These are phyloP conservation scores for Melopsittacus undulatus DNA, from an alignment of 2,797 vertebrate species.

Conservation along the genomic window DNA sequence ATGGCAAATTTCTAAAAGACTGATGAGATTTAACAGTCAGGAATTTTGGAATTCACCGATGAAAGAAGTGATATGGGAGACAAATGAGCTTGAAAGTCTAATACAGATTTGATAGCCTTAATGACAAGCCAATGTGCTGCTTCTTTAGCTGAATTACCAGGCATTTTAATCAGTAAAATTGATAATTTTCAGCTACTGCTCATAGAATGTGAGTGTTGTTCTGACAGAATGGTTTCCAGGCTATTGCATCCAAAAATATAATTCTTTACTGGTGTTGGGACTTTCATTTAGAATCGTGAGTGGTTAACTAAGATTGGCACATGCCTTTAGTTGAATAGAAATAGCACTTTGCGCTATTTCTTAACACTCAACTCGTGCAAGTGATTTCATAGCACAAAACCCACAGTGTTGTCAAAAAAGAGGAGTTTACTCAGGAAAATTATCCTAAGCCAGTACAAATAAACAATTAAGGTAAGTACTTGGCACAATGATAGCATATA, in stretches of 20 bases:
- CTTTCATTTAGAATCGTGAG: not conserved
- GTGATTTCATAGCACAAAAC: not conserved
- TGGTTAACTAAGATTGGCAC: not conserved
- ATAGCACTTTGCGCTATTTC: not conserved
- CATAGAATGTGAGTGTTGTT: not conserved
- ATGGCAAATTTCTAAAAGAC: not conserved
- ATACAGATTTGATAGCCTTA: not conserved
- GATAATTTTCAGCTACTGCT: not conserved
- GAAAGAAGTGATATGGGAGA: not conserved
- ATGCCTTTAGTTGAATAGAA: not conserved
- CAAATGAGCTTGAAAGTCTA: not conserved
- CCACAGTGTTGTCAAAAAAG: not conserved
- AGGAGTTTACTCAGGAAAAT: not conserved
- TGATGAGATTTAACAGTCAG: not conserved
- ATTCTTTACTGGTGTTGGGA: not conserved
- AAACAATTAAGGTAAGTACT: not conserved
- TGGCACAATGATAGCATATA: not conserved
- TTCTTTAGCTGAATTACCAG: not conserved
- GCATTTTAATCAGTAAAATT: not conserved
- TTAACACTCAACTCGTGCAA: not conserved
- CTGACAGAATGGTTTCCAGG: conserved; percentile 17
- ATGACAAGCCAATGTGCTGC: not conserved
- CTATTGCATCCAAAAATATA: not conserved
- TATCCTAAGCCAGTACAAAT: not conserved
- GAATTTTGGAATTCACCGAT: not conserved